Percentiles rank a stretch among this genome's conserved stretches.
These are phyloP conservation scores for Eretmochelys imbricata DNA, from an alignment of 2,113 vertebrate genomes.

Conservation along the genomic window DNA sequence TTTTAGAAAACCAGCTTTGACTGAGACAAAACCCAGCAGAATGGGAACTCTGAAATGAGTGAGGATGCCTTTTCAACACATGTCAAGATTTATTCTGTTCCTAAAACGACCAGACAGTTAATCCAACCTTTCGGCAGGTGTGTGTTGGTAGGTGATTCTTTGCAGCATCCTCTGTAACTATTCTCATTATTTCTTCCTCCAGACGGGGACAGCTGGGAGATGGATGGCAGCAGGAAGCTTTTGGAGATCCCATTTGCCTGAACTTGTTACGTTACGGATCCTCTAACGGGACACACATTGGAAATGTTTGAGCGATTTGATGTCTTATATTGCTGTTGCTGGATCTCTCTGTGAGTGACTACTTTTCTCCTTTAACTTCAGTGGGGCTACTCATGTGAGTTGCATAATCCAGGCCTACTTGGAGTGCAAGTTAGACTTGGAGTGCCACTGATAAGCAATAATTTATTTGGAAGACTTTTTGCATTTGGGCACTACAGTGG, in stretches of 20 bases:
- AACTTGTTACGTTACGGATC: neutral
- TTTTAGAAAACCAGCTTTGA: conserved; percentile 35
- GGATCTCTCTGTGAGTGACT: neutral
- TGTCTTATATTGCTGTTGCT: conserved; percentile 1
- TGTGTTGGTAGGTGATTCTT: conserved; percentile 57
- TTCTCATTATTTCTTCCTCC: conserved; percentile 64
- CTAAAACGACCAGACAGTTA: conserved; percentile 66
- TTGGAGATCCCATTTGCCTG: conserved; percentile 8
- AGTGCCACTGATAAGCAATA: neutral
- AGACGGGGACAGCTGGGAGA: conserved; percentile 26
- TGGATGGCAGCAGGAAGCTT: neutral
- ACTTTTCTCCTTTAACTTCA: neutral
- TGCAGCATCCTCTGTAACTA: conserved; percentile 49
- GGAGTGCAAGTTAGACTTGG: neutral
- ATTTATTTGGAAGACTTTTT: neutral
- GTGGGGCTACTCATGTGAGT: neutral
- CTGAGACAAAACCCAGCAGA: conserved; percentile 50
- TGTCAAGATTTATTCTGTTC: conserved; percentile 64
- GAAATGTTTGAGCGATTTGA: conserved; percentile 13
- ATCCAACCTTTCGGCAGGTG: conserved; percentile 65
- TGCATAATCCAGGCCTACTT: neutral
- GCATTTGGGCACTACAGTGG: neutral
- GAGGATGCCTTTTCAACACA: conserved; percentile 64
- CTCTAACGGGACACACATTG: neutral
- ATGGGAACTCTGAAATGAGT: conserved; percentile 52